These are phyloP conservation scores for Nycticebus coucang DNA, from an alignment of 2,113 vertebrate species.

Conservation along the genomic window DNA sequence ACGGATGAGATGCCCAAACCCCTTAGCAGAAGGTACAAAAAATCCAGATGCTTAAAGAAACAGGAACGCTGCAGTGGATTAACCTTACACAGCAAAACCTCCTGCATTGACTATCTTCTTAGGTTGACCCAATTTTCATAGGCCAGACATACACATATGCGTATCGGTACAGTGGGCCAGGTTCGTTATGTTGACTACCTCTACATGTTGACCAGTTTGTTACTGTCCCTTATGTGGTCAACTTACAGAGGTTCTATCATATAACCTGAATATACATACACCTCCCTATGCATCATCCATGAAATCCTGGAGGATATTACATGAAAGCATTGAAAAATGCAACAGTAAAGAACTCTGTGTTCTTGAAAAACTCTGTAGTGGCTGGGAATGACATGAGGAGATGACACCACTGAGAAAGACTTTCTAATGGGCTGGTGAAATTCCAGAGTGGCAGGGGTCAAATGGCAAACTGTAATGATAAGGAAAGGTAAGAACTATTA, in stretches of 20 bases:
- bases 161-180: too few relatives aligned
- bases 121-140: too few relatives aligned
- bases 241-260: too few relatives aligned
- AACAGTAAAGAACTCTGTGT: background rate
- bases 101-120: too few relatives aligned
- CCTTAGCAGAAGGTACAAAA: constrained; percentile 31
- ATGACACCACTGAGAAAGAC: background rate
- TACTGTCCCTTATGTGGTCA: too few relatives aligned
- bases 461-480: constrained; percentile 35
- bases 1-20: background rate
- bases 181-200: too few relatives aligned
- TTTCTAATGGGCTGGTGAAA: background rate
- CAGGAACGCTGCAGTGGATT: background rate
- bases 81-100: background rate
- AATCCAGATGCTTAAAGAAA: constrained; percentile 43
- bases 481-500: background rate
- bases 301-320: background rate
- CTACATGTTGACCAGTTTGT: too few relatives aligned
- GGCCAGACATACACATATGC: too few relatives aligned
- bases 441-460: background rate
- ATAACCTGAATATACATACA: background rate
- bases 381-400: background rate
- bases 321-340: constrained; percentile 9
- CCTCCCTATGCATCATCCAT: background rate
- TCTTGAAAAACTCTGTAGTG: background rate